Evolutionary conservation across 2,113 vertebrate genomes (phyloP), one percentile per base, ranked within the genome.

Genomic region (Stigmatopora argus): DNA sequence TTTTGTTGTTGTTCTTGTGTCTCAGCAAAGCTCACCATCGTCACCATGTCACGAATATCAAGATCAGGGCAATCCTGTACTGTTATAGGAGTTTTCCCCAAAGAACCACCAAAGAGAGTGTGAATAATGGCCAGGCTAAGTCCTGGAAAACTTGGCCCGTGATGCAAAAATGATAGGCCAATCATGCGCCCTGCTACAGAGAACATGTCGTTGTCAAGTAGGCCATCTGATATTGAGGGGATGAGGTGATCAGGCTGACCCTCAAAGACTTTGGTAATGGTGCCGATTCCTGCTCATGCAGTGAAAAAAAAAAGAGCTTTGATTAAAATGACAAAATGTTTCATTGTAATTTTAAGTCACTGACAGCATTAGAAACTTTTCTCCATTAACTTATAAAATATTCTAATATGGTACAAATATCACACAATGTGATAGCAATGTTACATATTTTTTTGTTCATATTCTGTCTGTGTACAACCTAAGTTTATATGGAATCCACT

Each of bases 161-260:
- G 3, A 31, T 80, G 77, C 60, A 83, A 17, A 60, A 86, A 83
- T 21, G 75, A 77, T 41, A 77, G 77, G 41, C 85, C 80, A 15
- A 85, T 74, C 67, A 80, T 80, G 14, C 77, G 64, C 2, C 83
- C 83, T 0, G 73, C 75, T 1, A 74, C 13, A 11, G 66, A 17
- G 56, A 83, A 85, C 70, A 83, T 65, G 67, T 78, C 44, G 2
- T 66, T 77, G 15, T 71, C 51, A 3, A 85, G 64, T 17, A 85
- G 73, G 2, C 73, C 62, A 0, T 70, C 53, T 6, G 67, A 75
- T 23, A 73, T 59, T 26, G 82, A 86, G 5, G 77, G 85, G 34
- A 73, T 51, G n/a, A 82, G 77, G 34, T 83, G 85, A 66, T 86
- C 80, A 0, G 62, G 15, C 68, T 86, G 73, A 5, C 83, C 79